Conservation (phyloP, 2,888 invertebrate species). For the Chorisops tibialis region DNA sequence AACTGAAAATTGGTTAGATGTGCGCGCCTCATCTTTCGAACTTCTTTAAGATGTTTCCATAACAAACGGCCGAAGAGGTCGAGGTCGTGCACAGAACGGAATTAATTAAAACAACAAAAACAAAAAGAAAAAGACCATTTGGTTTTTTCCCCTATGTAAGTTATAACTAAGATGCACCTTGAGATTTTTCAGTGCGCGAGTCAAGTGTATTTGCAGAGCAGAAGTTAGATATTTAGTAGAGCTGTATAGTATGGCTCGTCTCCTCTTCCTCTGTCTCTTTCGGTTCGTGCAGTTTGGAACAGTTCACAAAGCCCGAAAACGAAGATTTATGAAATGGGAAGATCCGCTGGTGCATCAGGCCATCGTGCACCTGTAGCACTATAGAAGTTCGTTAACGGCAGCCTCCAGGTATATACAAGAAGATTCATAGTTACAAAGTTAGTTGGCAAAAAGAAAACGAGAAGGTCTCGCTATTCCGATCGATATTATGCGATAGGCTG, state of each 20-base stretch:
- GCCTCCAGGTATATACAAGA: conserved; percentile 11
- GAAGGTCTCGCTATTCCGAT: background rate
- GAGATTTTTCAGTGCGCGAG: too few species aligned
- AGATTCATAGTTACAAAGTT: background rate
- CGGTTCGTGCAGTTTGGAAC: conserved; percentile 19
- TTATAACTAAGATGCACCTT: too few species aligned
- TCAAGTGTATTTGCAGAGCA: too few species aligned
- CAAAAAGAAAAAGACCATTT: background rate
- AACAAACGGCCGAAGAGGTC: conserved; percentile 23
- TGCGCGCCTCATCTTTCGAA: background rate
- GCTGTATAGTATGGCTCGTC: too few species aligned
- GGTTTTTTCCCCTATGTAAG: too few species aligned
- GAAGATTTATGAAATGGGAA: conserved; percentile 26
- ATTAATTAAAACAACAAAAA: conserved; percentile 21
- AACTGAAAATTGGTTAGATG: conserved; percentile 7
- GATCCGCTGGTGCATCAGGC: conserved; percentile 3
- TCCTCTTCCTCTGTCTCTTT: too few species aligned
- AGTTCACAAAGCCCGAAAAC: conserved; percentile 21
- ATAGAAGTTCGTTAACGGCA: background rate
- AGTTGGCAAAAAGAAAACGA: too few species aligned
- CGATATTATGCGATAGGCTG: conserved; percentile 18
- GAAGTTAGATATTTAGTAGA: too few species aligned
- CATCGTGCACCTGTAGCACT: conserved; percentile 14
- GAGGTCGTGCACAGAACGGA: conserved; percentile 25
- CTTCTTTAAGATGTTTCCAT: conserved; percentile 10